Evolutionary conservation across 2,888 invertebrate species (phyloP).

Genomic region (Trissolcus brochymenae): DNA sequence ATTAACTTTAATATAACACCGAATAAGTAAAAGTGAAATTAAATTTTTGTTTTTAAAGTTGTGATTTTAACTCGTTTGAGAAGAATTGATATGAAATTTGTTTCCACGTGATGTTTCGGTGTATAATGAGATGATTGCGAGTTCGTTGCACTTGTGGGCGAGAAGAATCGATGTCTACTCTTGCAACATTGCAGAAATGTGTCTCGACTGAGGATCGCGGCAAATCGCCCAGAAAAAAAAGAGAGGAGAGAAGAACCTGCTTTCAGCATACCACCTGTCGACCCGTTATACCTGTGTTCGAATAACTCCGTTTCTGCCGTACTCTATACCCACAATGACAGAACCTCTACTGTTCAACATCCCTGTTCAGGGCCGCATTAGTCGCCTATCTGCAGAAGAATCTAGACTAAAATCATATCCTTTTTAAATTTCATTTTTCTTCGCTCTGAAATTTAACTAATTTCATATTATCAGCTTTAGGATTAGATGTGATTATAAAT

Average conservation of each 20-base stretch:
- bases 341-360: constrained; percentile 34
- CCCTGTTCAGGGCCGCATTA: constrained; percentile 37
- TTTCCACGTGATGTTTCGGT: no score
- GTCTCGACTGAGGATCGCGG: constrained; percentile 57
- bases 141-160: constrained; percentile 58
- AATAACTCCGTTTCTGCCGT: constrained; percentile 62
- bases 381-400: constrained; percentile 6
- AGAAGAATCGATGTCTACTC: constrained; percentile 58
- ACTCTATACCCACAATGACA: constrained; percentile 49
- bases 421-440: no score
- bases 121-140: no score
- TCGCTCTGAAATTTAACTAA: no score
- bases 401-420: not conserved
- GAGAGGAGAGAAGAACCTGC: constrained; percentile 67
- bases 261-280: constrained; percentile 71
- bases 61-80: no score
- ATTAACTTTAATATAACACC: no score
- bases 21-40: no score
- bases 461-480: no score
- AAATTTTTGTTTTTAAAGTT: no score
- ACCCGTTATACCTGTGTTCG: constrained; percentile 67
- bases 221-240: constrained; percentile 28
- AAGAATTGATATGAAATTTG: no score
- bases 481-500: no score
- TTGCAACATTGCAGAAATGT: constrained; percentile 62